phyloP scores from a whole-genome alignment of 2,797 vertebrate genomes.

The Sebastolobus altivelis region DNA sequence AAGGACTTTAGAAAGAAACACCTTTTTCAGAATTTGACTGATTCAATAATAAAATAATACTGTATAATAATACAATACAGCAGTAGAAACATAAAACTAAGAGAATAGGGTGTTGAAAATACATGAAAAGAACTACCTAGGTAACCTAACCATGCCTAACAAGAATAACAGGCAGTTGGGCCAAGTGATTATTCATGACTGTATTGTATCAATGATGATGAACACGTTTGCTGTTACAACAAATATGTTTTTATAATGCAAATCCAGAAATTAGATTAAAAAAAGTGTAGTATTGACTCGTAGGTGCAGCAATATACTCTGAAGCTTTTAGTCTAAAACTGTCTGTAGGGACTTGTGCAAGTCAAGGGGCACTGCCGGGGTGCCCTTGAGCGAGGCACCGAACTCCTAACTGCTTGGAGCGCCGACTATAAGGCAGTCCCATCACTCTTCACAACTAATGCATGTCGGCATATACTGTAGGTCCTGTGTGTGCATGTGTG shows the following conservation, averaged over 20 bases:
- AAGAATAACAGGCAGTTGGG: not conserved
- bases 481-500: too few species aligned
- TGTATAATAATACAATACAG: not conserved
- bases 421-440: too few species aligned
- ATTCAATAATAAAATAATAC: not conserved
- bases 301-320: not conserved
- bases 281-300: not conserved
- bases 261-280: not conserved
- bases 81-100: not conserved
- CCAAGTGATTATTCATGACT: not conserved
- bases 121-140: not conserved
- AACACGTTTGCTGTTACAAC: not conserved
- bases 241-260: not conserved
- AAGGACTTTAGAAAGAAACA: not conserved
- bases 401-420: too few species aligned
- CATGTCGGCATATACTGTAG: too few species aligned
- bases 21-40: not conserved
- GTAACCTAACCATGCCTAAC: not conserved
- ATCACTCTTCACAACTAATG: too few species aligned
- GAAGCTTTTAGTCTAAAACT: not conserved
- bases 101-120: not conserved
- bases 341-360: not conserved
- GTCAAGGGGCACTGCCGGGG: too few species aligned
- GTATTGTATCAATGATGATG: not conserved
- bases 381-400: too few species aligned